phyloP scores from a whole-genome alignment of 1,140 invertebrate species.

The Spodoptera litura region DNA sequence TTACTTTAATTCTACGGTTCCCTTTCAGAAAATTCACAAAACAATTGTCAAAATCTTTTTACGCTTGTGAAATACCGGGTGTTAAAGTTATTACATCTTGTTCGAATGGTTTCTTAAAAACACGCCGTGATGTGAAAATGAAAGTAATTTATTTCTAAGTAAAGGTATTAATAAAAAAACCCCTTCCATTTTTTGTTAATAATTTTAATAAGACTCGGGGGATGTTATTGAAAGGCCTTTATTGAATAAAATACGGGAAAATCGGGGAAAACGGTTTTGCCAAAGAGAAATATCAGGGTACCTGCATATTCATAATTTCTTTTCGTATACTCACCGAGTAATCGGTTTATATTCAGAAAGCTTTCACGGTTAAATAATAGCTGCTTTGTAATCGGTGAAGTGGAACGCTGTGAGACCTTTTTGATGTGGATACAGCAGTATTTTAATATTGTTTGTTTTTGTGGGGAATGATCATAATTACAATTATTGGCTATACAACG shows the following conservation, averaged over 20 bases:
- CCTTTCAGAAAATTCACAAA: slow-evolving; percentile 1
- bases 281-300: slow-evolving; percentile 65
- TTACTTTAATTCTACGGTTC: neutral
- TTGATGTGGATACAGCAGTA: too few species aligned
- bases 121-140: slow-evolving; percentile 31
- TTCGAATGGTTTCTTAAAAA: slow-evolving; percentile 18
- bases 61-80: slow-evolving; percentile 34
- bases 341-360: slow-evolving; percentile 50
- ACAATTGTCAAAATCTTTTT: slow-evolving; percentile 32
- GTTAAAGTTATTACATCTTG: slow-evolving; percentile 31
- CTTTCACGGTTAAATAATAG: slow-evolving; percentile 37
- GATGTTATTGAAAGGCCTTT: slow-evolving; percentile 70
- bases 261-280: slow-evolving; percentile 59
- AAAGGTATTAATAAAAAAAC: slow-evolving; percentile 54
- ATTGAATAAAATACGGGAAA: slow-evolving; percentile 65
- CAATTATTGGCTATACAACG: too few species aligned
- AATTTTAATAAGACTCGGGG: slow-evolving; percentile 64
- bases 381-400: slow-evolving; percentile 7
- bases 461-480: too few species aligned
- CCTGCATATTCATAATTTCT: slow-evolving; percentile 58
- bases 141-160: slow-evolving; percentile 51
- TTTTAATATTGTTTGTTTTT: too few species aligned
- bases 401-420: neutral
- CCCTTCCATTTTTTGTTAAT: slow-evolving; percentile 60
- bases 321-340: slow-evolving; percentile 50